These are phyloP conservation scores for Oryzias melastigma DNA, from an alignment of 2,113 vertebrate genomes.

Conservation along the genomic window DNA sequence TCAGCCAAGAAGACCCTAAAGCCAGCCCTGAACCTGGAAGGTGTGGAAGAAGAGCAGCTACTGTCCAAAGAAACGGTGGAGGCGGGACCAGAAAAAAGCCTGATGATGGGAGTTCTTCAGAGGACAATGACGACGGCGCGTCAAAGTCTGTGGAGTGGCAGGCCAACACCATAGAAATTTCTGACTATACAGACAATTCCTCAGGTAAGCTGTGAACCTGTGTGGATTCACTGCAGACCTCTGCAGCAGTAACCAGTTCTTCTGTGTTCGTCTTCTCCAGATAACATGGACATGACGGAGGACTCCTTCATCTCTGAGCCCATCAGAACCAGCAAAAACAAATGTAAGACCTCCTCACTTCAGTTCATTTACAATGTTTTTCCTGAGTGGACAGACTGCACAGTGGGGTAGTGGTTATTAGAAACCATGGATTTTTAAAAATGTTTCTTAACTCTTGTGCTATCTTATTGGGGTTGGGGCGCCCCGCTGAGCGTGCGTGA, in stretches of 20 bases:
- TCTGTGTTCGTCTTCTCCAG: slow-evolving; percentile 28
- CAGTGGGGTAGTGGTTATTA: too few relatives aligned
- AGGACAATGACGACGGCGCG: background rate
- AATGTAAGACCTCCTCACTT: slow-evolving; percentile 25
- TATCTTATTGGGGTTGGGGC: too few relatives aligned
- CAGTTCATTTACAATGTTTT: background rate
- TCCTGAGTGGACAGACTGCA: too few relatives aligned
- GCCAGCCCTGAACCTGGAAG: background rate
- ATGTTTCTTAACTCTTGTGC: too few relatives aligned
- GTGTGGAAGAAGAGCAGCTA: accelerated
- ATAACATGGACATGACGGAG: slow-evolving; percentile 55
- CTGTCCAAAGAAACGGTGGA: background rate
- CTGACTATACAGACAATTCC: slow-evolving; percentile 42
- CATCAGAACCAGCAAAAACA: accelerated
- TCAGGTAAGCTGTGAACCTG: slow-evolving; percentile 34
- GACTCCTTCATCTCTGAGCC: background rate
- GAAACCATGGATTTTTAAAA: too few relatives aligned
- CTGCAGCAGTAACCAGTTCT: background rate
- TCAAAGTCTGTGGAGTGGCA: accelerated
- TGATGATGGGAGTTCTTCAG: slow-evolving; percentile 5
- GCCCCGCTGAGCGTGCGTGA: too few relatives aligned
- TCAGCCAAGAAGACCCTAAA: background rate
- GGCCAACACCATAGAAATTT: background rate
- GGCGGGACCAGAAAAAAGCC: background rate
- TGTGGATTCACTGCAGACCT: background rate